Base-by-base conservation (phyloP, 2,113 vertebrate species). In the Chaetodon trifascialis region DNA sequence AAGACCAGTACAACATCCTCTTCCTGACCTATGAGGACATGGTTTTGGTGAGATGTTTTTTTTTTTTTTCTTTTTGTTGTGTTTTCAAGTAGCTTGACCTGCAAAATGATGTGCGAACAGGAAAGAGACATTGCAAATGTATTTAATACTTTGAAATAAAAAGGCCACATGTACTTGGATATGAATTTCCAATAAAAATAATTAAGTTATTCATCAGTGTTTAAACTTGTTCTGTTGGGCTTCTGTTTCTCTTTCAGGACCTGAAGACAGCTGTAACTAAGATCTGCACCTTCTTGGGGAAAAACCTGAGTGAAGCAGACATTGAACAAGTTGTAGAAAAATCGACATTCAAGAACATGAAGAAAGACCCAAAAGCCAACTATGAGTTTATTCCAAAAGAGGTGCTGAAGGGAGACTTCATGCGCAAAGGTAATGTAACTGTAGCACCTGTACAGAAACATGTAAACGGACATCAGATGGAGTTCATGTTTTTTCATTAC, bases 261-360 rank as follows among this genome's bases (percentile, higher is more conserved):
- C 84, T 94, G 23, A 84, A 36, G 52, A 66, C 71, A 19, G 90
- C 86, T 0, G 89, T 96, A 30, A 78, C 62, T 6, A 85, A 75
- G 55, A 91, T 96, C 69, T 90, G 89, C 60, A 34, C 1, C 6
- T 96, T 96, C 73, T 74, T 96, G 19, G 93, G 86, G 3, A 85
- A 93, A 64, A 79, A 87, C 30, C 23, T 95, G 47, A 86, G 88
- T 47, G 92, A 93, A 0, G 66, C 64, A 14, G 88, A 70, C 17
- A 19, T 95, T 10, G 55, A 88, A 6, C 67, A 66, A 9, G 83
- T 95, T 7, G 90, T 91, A 5, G 87, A 93, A 40, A 93, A 93
- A 54, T 75, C 92, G 2, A 93, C 88, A 23, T 96, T 95, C 38
- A 71, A 81, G 0, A 93, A 55, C 69, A 95, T 95, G 95, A 87